Evolutionary conservation across 2,113 vertebrate genomes (phyloP), one percentile per base, ranked within the genome.

Genomic region (Neopipo cinnamomea): DNA sequence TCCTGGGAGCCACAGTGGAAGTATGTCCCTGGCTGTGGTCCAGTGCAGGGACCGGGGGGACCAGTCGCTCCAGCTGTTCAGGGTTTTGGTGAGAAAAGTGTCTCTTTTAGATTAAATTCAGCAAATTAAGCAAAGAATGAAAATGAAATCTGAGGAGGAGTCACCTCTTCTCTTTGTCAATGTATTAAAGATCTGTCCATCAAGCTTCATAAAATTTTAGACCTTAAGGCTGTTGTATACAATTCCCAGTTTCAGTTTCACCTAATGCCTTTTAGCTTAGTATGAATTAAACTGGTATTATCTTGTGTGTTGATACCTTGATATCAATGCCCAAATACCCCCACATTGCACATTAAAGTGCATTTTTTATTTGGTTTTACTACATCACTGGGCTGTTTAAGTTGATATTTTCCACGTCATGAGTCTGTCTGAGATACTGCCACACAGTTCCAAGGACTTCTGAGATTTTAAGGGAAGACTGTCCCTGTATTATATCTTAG

Each of bases 201-300:
- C 46, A 44, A 66, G 14, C 11, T 86, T 67, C 23, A 50, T 28
- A 14, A 30, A 5, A 12, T 77, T 71, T 74, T 59, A 62, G 16
- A 62, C 46, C 25, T 24, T 27, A 58, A 16, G 25, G 20, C 10
- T 59, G 33, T 35, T 0, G 0, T 31, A 33, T 14, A 49, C 15
- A 49, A 17, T 22, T 66, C 12, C 10, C 37, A 66, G 41, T 70
- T 76, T 88, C 55, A 46, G 21, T 70, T 73, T 41, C 24, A 85
- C 14, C 6, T 58, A 24, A 35, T 59, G 37, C 7, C 11, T 65
- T 85, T 81, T 55, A 66, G 11, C 50, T 72, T 35, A 78, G 4
- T 22, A 25, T 13, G 8, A 95, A 42, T 59, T 71, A 53, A 76
- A 19, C 3, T 53, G 25, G 9, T 65, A 39, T 20, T 76, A 58